phyloP scores from a whole-genome alignment of 2,797 vertebrate genomes.

The Scyliorhinus canicula region DNA sequence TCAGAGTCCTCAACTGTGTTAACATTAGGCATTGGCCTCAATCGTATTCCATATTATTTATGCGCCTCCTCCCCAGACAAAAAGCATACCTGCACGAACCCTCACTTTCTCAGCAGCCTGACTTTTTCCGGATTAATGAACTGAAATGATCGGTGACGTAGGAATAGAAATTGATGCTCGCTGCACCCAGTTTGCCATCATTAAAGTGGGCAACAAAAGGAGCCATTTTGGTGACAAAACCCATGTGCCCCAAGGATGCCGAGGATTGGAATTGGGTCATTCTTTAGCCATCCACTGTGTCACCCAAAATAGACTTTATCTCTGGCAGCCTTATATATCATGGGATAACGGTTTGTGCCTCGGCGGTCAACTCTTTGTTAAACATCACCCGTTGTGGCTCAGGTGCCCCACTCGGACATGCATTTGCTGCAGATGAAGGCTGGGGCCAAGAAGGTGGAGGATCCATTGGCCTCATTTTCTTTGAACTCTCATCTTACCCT shows the following conservation, averaged over 20 bases:
- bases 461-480: neutral
- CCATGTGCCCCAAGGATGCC: neutral
- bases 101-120: neutral
- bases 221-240: neutral
- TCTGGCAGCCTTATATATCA: neutral
- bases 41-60: neutral
- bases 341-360: neutral
- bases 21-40: neutral
- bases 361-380: neutral
- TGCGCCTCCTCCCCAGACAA: no score
- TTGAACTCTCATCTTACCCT: neutral
- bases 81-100: neutral
- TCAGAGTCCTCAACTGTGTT: slow-evolving; percentile 44
- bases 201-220: neutral
- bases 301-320: neutral
- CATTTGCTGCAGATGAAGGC: neutral
- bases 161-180: neutral
- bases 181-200: neutral
- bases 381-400: neutral
- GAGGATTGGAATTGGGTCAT: neutral
- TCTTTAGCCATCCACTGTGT: neutral
- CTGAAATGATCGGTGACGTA: neutral
- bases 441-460: neutral
- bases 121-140: no score
- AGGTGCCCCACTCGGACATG: neutral